These are phyloP conservation scores for Poeciliopsis turrubarensis DNA, from an alignment of 2,113 vertebrate genomes.

Conservation along the genomic window DNA sequence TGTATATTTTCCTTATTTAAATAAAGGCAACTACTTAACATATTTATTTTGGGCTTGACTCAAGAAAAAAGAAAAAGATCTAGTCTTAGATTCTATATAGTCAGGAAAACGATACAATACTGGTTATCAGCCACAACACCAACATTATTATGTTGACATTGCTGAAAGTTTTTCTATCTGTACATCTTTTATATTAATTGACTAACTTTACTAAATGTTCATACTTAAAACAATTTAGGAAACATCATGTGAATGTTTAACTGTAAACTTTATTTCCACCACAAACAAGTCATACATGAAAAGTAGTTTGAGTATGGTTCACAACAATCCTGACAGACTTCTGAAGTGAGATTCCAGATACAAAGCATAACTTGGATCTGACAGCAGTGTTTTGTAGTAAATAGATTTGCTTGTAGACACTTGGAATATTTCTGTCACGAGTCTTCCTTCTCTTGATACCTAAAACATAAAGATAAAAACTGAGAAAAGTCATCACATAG, in stretches of 20 bases:
- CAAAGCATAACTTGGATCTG: background rate
- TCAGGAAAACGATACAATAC: too few species aligned
- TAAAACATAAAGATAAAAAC: constrained; percentile 45
- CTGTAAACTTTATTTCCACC: background rate
- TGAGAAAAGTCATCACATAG: background rate
- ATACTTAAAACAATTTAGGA: background rate
- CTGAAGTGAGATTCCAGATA: background rate
- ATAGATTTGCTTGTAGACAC: background rate
- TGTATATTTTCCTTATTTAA: too few species aligned
- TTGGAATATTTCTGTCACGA: constrained; percentile 70
- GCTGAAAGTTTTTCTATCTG: too few species aligned
- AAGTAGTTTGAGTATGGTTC: background rate
- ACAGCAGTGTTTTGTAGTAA: background rate
- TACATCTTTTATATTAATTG: background rate
- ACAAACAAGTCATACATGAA: background rate
- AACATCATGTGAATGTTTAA: background rate
- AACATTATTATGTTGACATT: too few species aligned
- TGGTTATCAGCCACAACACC: too few species aligned
- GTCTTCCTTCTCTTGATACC: constrained; percentile 90
- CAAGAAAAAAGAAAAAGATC: too few species aligned
- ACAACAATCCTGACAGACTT: background rate
- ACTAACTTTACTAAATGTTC: background rate
- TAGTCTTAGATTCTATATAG: too few species aligned
- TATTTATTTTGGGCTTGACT: too few species aligned
- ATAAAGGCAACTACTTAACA: too few species aligned